phyloP scores from a whole-genome alignment of 2,888 invertebrate species.

The Epistrophe eligans region DNA sequence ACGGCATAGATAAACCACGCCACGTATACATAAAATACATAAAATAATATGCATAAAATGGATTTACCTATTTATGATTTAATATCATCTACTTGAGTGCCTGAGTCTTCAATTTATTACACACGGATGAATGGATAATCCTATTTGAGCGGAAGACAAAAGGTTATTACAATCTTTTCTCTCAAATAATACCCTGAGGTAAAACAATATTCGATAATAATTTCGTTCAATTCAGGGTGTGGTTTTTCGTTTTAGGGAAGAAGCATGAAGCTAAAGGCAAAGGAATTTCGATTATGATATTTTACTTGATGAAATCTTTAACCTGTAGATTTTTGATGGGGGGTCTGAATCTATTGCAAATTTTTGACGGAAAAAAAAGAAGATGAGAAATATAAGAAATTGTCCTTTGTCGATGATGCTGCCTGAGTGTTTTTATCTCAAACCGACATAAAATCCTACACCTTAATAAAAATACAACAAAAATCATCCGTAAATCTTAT shows the following conservation, averaged over 20 bases:
- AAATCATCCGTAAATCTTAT: slow-evolving; percentile 29
- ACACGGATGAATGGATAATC: slow-evolving; percentile 74
- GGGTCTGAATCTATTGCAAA: neutral
- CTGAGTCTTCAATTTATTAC: slow-evolving; percentile 69
- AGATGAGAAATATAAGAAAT: neutral
- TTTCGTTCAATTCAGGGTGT: slow-evolving; percentile 35
- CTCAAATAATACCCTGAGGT: slow-evolving; percentile 57
- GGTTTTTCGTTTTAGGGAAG: slow-evolving; percentile 13
- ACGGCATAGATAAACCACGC: neutral
- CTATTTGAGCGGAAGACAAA: slow-evolving; percentile 74
- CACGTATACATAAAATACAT: neutral
- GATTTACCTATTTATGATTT: slow-evolving; percentile 67
- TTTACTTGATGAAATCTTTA: slow-evolving; percentile 58
- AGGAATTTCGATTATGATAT: slow-evolving; percentile 65
- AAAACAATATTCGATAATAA: slow-evolving; percentile 72
- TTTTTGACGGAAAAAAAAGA: neutral
- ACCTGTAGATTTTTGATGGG: slow-evolving; percentile 55
- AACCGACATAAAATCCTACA: slow-evolving; percentile 2
- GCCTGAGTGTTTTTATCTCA: neutral
- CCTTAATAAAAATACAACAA: slow-evolving; percentile 28
- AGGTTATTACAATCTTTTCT: slow-evolving; percentile 72
- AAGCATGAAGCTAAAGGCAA: neutral
- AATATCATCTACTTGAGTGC: slow-evolving; percentile 61
- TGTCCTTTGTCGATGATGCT: neutral
- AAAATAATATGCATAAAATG: slow-evolving; percentile 42